A percentile compares a stretch with the other conserved stretches of the same genome.
Conservation (phyloP, 2,797 vertebrate genomes). For the Bufotes viridis region DNA sequence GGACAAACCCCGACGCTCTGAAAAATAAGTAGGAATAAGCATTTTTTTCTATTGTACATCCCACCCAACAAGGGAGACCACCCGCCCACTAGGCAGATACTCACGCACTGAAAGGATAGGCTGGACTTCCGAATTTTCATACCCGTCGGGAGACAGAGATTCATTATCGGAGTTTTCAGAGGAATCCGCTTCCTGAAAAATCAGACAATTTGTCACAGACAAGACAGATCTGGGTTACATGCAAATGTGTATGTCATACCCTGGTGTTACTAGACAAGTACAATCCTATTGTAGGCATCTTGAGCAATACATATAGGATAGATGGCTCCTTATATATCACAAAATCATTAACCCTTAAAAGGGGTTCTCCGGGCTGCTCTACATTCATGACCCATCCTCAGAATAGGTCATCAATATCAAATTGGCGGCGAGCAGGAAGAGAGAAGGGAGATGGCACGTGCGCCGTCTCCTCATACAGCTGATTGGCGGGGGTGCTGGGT, state of each 20-base stretch:
- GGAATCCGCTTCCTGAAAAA: slow-evolving; percentile 78
- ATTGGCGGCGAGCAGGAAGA: too few species aligned
- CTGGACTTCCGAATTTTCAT: slow-evolving; percentile 83
- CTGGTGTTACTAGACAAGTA: neutral
- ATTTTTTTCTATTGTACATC: neutral
- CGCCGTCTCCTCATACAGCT: too few species aligned
- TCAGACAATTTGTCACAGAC: neutral
- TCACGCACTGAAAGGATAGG: slow-evolving; percentile 95
- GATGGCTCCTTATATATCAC: neutral
- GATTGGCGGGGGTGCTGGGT: too few species aligned
- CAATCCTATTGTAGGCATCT: neutral
- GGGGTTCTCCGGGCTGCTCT: too few species aligned
- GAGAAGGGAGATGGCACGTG: too few species aligned
- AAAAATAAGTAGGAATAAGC: neutral
- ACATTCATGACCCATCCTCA: too few species aligned
- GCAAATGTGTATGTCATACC: neutral
- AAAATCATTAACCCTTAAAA: neutral
- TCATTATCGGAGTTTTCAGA: slow-evolving; percentile 90
- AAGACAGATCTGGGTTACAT: rapidly evolving
- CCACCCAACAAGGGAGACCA: neutral
- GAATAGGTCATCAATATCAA: too few species aligned
- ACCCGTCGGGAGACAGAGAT: slow-evolving; percentile 73
- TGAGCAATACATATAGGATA: too few species aligned
- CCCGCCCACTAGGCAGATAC: slow-evolving; percentile 67
- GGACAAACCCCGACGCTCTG: slow-evolving; percentile 82